Conservation (phyloP, 30 jellyfish, hydroid and myxozoan species). For the Mastigias papua region DNA sequence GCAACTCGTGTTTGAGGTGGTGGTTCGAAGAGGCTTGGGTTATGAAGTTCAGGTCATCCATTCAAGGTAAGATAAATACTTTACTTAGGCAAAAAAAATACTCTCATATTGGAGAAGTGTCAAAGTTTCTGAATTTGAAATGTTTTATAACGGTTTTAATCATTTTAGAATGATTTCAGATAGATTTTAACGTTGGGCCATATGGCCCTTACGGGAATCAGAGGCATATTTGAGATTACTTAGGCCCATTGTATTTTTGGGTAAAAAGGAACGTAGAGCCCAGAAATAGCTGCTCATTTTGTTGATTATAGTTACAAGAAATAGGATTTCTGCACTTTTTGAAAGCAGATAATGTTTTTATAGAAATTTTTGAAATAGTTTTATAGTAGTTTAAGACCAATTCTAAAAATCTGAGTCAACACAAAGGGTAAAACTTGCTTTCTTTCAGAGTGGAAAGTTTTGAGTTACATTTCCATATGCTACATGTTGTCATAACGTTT, state of each 20-base stretch:
- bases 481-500: background rate
- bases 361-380: background rate
- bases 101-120: background rate
- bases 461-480: background rate
- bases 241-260: conserved; percentile 16
- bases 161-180: background rate
- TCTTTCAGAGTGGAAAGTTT: background rate
- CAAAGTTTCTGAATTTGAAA: background rate
- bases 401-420: conserved; percentile 18
- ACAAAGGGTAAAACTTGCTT: conserved; percentile 13
- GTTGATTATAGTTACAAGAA: conserved; percentile 27
- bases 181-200: conserved; percentile 7
- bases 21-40: conserved; percentile 4
- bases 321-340: background rate
- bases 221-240: background rate
- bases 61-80: conserved; percentile 5
- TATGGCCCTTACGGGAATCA: conserved; percentile 10
- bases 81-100: background rate
- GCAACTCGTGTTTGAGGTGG: conserved; percentile 24
- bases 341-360: background rate
- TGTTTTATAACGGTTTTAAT: background rate
- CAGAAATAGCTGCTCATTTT: conserved; percentile 22
- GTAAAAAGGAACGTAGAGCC: conserved; percentile 17
- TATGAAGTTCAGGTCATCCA: background rate
- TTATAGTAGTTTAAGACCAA: conserved; percentile 24